Evolutionary conservation across 2,888 invertebrate species (phyloP).

Genomic region (Idaea straminata): DNA sequence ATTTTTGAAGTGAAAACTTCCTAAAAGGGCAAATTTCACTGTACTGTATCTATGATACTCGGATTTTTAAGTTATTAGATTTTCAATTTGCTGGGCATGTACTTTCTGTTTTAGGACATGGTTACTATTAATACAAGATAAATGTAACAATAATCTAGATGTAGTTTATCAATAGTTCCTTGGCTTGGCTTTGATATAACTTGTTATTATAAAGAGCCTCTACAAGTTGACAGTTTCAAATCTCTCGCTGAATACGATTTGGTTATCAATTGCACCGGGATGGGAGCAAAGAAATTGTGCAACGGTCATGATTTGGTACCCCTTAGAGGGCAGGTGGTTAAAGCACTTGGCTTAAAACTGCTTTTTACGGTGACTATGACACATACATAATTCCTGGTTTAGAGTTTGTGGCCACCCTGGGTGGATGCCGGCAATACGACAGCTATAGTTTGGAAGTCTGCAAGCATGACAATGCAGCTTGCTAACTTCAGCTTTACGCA

Average conservation of each 20-base stretch:
- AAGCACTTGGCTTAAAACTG: constrained; percentile 92
- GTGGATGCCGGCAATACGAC: constrained; percentile 92
- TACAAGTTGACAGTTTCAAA: constrained; percentile 80
- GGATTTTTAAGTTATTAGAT: neutral
- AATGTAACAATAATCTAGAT: too few species aligned
- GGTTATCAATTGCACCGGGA: constrained; percentile 91
- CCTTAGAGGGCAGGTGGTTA: constrained; percentile 90
- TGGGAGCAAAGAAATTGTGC: constrained; percentile 89
- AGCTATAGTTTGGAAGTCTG: constrained; percentile 85
- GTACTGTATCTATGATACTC: neutral
- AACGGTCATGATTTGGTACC: constrained; percentile 88
- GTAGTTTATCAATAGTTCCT: too few species aligned
- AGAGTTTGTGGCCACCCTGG: constrained; percentile 87
- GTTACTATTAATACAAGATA: too few species aligned
- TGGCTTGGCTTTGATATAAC: too few species aligned
- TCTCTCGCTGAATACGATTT: constrained; percentile 84
- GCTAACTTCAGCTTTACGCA: too few species aligned
- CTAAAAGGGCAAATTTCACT: neutral
- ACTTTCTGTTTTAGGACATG: too few species aligned
- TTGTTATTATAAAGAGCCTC: too few species aligned
- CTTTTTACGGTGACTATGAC: constrained; percentile 91
- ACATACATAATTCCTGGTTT: constrained; percentile 92
- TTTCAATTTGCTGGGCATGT: too few species aligned
- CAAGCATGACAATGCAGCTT: constrained; percentile 85
- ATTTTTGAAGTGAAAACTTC: neutral